Conservation (phyloP, 2,113 vertebrate genomes). For the Heloderma charlesbogerti region DNA sequence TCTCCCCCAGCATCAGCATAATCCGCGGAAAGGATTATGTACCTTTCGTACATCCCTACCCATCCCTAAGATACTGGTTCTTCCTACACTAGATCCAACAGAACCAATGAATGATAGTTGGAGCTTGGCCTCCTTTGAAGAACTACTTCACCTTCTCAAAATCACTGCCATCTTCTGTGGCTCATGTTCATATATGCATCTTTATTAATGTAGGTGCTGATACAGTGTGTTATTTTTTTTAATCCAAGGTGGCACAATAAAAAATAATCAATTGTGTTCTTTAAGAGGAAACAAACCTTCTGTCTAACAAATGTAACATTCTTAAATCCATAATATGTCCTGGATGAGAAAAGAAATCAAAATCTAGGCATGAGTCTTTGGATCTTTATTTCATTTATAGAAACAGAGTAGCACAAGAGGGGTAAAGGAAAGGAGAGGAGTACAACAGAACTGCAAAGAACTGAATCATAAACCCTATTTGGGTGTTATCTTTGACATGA, state of each 20-base stretch:
- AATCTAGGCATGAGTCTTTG: neutral
- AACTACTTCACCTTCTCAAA: neutral
- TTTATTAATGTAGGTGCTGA: conserved; percentile 18
- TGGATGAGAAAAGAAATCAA: conserved; percentile 7
- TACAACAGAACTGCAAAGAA: neutral
- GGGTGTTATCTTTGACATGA: neutral
- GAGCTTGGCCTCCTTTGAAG: neutral
- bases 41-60: too few species aligned
- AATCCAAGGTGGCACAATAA: conserved; percentile 40
- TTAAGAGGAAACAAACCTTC: conserved; percentile 52
- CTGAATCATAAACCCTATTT: too few species aligned
- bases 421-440: neutral
- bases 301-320: conserved; percentile 48
- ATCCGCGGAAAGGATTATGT: too few species aligned
- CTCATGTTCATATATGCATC: neutral
- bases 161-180: too few species aligned
- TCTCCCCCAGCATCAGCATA: too few species aligned
- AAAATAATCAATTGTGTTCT: conserved; percentile 31
- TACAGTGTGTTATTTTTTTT: conserved; percentile 4
- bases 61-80: too few species aligned
- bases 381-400: neutral
- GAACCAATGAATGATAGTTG: neutral
- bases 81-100: neutral
- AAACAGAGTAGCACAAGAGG: neutral
- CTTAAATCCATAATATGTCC: conserved; percentile 36